Evolutionary conservation across 2,113 vertebrate genomes (phyloP), one percentile per base, ranked within the genome.

Genomic region (Lepus europaeus): DNA sequence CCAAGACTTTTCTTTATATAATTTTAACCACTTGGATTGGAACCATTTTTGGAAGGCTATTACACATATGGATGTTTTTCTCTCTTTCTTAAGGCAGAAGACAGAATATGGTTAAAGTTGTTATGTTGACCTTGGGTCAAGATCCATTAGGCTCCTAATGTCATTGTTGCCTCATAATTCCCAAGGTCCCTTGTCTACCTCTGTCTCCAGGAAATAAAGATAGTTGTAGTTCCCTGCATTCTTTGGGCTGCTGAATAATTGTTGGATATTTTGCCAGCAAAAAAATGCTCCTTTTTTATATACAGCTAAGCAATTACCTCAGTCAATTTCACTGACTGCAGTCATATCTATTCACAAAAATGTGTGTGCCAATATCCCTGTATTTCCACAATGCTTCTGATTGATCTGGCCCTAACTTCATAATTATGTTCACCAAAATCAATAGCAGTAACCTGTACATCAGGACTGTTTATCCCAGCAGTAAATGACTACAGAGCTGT

Each of bases 1-100:
- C 96, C 97, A 97, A 97, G 83, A 96, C 45, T 73, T 92, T 83
- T 93, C 91, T 90, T 95, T 97, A 88, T 93, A 95, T 95, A 93
- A 96, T 97, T 95, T 95, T 83, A 97, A 92, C 82, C 76, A 94
- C 79, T 97, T 97, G 95, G 78, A 78, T 61, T 84, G 77, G 68
- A 96, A 90, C 91, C 81, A n/a, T 70, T 90, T 90, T 90, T 79
- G 74, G 89, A 96, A 97, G 92, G 85, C 49, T 86, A 77, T 90
- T 86, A 64, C 59, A 94, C 76, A 90, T 92, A 82, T 92, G 79
- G 88, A 79, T 92, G 61, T 63, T 87, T 89, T 87, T n/a, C 88
- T 89, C 56, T 51, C 61, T 94, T 85, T 95, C 76, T 90, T 82
- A 93, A 80, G n/a, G 83, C 36, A 82, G 31, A 66, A 90, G 51